Conservation (phyloP, 2,888 invertebrate genomes). For the Tineola bisselliella region DNA sequence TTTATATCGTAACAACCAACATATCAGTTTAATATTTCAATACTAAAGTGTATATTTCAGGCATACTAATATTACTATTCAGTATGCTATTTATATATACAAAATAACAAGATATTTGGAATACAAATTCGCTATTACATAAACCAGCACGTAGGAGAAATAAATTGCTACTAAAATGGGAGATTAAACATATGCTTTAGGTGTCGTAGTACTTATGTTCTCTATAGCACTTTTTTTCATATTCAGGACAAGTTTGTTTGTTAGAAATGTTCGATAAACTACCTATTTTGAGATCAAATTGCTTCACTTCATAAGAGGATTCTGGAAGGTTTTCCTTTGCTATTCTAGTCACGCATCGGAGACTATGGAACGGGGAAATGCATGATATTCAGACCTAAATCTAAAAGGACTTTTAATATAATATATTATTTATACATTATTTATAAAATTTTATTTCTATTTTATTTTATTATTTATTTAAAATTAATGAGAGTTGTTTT, state of each 20-base stretch:
- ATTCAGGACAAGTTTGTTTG: background rate
- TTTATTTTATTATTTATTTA: too few relatives aligned
- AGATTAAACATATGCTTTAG: background rate
- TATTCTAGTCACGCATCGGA: background rate
- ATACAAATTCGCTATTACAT: background rate
- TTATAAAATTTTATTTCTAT: too few relatives aligned
- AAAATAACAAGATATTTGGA: background rate
- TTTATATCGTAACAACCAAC: too few relatives aligned
- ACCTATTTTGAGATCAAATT: slow-evolving; percentile 1
- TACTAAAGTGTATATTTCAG: too few relatives aligned
- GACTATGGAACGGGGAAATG: background rate
- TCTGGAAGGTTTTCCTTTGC: background rate
- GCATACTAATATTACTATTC: too few relatives aligned
- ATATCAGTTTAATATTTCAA: too few relatives aligned
- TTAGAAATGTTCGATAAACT: background rate
- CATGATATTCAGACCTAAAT: background rate
- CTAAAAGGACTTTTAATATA: background rate
- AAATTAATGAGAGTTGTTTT: too few relatives aligned
- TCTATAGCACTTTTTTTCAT: background rate
- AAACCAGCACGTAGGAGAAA: background rate
- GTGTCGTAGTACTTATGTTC: background rate
- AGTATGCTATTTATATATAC: too few relatives aligned
- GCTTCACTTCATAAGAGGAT: background rate
- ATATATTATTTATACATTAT: background rate
- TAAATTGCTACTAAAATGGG: background rate